Conservation (phyloP, 2,113 vertebrate species). For the Siniperca knerii region DNA sequence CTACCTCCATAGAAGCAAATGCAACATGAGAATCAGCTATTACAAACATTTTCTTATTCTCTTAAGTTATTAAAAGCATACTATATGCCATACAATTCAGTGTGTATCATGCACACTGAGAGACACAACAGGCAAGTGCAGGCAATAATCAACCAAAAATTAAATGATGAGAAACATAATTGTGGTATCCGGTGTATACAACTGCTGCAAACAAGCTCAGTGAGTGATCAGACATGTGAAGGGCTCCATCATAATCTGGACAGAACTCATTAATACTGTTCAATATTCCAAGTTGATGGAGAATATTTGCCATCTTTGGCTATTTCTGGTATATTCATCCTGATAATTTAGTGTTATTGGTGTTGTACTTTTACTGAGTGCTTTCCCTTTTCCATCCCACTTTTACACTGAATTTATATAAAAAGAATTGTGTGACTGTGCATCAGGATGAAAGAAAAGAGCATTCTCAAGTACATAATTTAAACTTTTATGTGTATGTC, state of each 20-base stretch:
- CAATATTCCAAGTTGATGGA: neutral
- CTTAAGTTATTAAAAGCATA: neutral
- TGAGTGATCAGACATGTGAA: constrained; percentile 38
- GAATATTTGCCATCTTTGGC: neutral
- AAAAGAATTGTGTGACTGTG: neutral
- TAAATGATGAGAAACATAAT: too few species aligned
- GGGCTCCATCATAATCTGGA: constrained; percentile 11
- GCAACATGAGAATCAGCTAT: constrained; percentile 15
- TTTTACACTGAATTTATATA: neutral
- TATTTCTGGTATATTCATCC: neutral
- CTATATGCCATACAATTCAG: neutral
- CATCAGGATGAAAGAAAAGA: neutral
- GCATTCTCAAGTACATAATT: neutral
- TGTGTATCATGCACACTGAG: too few species aligned
- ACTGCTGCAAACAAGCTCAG: constrained; percentile 42
- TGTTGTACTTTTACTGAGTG: neutral
- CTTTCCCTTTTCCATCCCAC: neutral
- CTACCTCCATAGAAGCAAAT: constrained; percentile 13
- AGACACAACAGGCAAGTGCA: too few species aligned
- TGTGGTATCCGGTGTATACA: constrained; percentile 43
- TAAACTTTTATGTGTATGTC: neutral
- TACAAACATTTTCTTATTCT: neutral
- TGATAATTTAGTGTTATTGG: neutral
- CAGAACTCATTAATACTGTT: constrained; percentile 6
- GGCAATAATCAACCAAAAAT: too few species aligned